A percentile compares a stretch with the other conserved stretches of the same genome.
phyloP scores from a whole-genome alignment of 2,888 invertebrate genomes.

The Drosophila conformis region DNA sequence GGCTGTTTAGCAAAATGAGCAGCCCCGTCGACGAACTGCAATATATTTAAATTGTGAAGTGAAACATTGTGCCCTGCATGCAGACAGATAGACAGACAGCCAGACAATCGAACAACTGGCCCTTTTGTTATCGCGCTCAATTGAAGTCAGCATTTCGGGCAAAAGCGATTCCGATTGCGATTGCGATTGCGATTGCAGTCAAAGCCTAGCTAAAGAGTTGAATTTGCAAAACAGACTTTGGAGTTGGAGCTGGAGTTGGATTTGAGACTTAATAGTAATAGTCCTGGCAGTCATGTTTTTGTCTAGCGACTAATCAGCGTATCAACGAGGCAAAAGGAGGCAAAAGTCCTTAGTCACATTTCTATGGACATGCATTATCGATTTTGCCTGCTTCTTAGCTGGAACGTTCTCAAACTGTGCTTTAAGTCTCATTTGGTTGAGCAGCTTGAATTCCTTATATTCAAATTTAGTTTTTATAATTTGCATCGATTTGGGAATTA shows the following conservation, averaged over 20 bases:
- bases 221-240: neutral
- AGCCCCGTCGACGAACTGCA: conserved; percentile 29
- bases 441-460: neutral
- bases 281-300: neutral
- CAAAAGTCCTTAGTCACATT: conserved; percentile 16
- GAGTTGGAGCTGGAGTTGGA: neutral
- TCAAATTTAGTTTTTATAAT: neutral
- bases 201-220: conserved; percentile 1
- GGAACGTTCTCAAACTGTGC: neutral
- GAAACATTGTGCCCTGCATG: conserved; percentile 22
- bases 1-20: conserved; percentile 71
- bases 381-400: conserved; percentile 12
- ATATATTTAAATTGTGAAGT: conserved; percentile 33
- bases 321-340: conserved; percentile 7
- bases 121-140: conserved; percentile 54
- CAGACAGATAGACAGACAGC: conserved; percentile 1
- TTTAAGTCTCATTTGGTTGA: neutral
- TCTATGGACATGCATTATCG: conserved; percentile 34
- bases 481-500: neutral
- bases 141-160: conserved; percentile 47
- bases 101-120: conserved; percentile 34
- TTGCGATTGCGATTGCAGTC: conserved; percentile 15
- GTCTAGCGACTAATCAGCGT: conserved; percentile 36
- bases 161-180: conserved; percentile 6
- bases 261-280: neutral